These are phyloP conservation scores for Apteryx owenii DNA, from an alignment of 2,113 vertebrate genomes.

Conservation along the genomic window DNA sequence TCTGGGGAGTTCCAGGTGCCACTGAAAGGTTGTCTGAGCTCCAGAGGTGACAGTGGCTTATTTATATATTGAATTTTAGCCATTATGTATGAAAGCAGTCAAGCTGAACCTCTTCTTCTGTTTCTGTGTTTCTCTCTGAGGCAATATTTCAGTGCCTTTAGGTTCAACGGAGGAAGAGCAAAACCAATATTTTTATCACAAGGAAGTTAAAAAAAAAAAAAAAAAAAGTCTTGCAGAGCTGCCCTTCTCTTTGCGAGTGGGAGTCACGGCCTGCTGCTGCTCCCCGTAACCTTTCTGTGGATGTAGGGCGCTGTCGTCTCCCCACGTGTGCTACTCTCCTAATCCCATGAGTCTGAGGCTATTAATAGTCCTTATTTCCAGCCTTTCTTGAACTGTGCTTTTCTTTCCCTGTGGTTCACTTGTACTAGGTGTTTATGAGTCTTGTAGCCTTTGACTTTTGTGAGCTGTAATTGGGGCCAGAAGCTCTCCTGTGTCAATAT, in stretches of 20 bases:
- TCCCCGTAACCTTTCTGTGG: not conserved
- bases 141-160: not conserved
- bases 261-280: not conserved
- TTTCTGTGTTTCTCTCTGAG: not conserved
- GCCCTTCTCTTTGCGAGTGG: not conserved
- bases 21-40: not conserved
- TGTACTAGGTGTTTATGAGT: constrained; percentile 44
- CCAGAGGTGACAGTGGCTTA: not conserved
- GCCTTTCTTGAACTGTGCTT: constrained; percentile 2
- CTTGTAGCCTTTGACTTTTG: constrained; percentile 37
- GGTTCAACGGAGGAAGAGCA: not conserved
- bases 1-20: not conserved
- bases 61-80: not conserved
- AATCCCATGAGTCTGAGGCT: not conserved
- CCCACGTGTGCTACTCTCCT: not conserved
- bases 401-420: constrained; percentile 32
- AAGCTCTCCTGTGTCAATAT: constrained; percentile 27
- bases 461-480: constrained; percentile 34
- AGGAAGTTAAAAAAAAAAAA: not conserved
- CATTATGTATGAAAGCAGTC: not conserved
- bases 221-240: not conserved
- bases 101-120: not conserved
- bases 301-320: not conserved
- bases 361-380: constrained; percentile 20
- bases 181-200: not conserved